phyloP scores from a whole-genome alignment of 2,113 vertebrate species.

The Panthera tigris region DNA sequence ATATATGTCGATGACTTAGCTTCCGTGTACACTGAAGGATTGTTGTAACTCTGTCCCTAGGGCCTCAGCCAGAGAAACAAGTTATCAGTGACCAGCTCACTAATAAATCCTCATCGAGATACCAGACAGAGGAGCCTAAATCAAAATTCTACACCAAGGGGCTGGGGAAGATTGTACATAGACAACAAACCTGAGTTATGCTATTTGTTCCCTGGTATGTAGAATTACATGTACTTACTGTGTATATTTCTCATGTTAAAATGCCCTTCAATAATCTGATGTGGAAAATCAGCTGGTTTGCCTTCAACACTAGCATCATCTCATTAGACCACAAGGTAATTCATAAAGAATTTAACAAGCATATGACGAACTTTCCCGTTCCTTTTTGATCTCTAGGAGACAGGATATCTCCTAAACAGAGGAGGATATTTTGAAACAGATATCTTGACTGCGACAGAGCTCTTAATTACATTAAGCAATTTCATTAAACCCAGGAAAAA shows the following conservation, averaged over 20 bases:
- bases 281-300: slow-evolving; percentile 24
- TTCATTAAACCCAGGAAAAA: slow-evolving; percentile 66
- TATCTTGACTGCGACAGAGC: slow-evolving; percentile 36
- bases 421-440: background rate
- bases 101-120: slow-evolving; percentile 45
- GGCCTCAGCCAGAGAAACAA: slow-evolving; percentile 11
- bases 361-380: slow-evolving; percentile 50
- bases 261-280: background rate
- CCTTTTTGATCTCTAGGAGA: slow-evolving; percentile 48
- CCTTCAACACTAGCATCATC: slow-evolving; percentile 9
- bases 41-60: background rate
- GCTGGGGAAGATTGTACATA: background rate
- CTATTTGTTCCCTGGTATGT: background rate
- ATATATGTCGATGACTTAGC: background rate
- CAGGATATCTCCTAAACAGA: background rate
- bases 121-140: background rate
- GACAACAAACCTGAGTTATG: background rate
- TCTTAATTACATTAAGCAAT: slow-evolving; percentile 69
- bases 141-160: background rate
- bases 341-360: slow-evolving; percentile 65
- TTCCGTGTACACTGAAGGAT: background rate
- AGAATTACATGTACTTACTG: background rate
- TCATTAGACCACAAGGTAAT: slow-evolving; percentile 48
- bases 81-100: background rate
- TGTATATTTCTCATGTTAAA: background rate